phyloP scores from a whole-genome alignment of 2,797 vertebrate genomes.

The Distichodus sexfasciatus region DNA sequence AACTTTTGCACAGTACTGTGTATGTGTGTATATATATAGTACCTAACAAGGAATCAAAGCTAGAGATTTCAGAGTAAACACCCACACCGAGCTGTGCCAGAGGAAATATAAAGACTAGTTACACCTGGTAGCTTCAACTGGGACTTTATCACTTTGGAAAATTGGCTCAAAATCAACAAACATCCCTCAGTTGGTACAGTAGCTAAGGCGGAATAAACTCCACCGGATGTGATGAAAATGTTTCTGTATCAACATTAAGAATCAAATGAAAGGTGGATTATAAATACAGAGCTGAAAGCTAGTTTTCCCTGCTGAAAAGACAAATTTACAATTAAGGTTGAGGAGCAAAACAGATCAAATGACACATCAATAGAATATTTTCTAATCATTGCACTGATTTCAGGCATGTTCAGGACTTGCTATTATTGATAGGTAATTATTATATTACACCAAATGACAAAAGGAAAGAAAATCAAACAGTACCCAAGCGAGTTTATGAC shows the following conservation, averaged over 20 bases:
- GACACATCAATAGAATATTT: neutral
- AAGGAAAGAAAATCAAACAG: too few relatives aligned
- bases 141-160: neutral
- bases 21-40: too few relatives aligned
- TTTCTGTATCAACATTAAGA: neutral
- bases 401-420: neutral
- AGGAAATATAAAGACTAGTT: neutral
- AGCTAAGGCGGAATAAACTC: constrained; percentile 9
- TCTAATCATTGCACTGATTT: neutral
- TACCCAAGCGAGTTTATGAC: too few relatives aligned
- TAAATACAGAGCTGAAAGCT: neutral
- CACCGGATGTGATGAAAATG: neutral
- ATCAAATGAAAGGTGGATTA: neutral
- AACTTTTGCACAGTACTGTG: too few relatives aligned
- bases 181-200: neutral
- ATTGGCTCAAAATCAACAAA: neutral
- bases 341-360: neutral
- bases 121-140: neutral
- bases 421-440: neutral
- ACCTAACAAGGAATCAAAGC: too few relatives aligned
- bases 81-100: neutral
- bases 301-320: neutral
- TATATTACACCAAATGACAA: neutral
- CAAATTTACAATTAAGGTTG: too few relatives aligned
- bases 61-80: too few relatives aligned